Evolutionary conservation across 2,113 vertebrate genomes (phyloP).

Genomic region (Tiliqua scincoides): DNA sequence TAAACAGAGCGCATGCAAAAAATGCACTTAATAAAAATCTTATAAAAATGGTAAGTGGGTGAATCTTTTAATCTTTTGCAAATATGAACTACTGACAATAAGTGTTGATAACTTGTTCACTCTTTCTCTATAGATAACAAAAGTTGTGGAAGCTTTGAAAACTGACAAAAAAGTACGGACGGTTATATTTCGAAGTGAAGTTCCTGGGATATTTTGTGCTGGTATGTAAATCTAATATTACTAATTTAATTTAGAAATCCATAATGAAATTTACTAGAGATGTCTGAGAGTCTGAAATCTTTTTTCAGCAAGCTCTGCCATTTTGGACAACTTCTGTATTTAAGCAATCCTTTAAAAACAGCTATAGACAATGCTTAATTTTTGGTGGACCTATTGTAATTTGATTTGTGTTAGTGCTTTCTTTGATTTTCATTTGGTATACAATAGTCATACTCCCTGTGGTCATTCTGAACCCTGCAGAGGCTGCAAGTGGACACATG

Average conservation of each 20-base stretch:
- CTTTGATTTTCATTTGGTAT: too few relatives aligned
- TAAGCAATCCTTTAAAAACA: background rate
- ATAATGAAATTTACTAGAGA: conserved; percentile 6
- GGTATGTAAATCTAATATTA: conserved; percentile 80
- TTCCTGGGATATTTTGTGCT: conserved; percentile 97
- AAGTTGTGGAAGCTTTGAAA: conserved; percentile 90
- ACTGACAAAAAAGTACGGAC: conserved; percentile 92
- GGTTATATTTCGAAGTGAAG: conserved; percentile 92
- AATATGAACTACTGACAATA: conserved; percentile 42
- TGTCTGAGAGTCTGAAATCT: conserved; percentile 39
- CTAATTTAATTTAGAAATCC: conserved; percentile 45
- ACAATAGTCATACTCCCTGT: too few relatives aligned
- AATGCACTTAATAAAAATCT: conserved; percentile 96
- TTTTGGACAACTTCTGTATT: background rate
- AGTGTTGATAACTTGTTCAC: conserved; percentile 45
- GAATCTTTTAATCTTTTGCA: conserved; percentile 45
- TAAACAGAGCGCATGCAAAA: conserved; percentile 94
- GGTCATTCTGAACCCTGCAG: too few relatives aligned
- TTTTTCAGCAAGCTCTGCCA: conserved; percentile 23
- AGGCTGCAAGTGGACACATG: too few relatives aligned
- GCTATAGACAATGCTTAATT: background rate
- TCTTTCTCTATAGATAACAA: conserved; percentile 85
- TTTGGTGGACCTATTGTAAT: background rate
- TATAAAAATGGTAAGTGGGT: conserved; percentile 89
- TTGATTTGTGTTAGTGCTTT: background rate